A percentile compares a stretch with the other conserved stretches of the same genome.
phyloP scores from a whole-genome alignment of 2,888 invertebrate genomes.

The Sturmia bella region DNA sequence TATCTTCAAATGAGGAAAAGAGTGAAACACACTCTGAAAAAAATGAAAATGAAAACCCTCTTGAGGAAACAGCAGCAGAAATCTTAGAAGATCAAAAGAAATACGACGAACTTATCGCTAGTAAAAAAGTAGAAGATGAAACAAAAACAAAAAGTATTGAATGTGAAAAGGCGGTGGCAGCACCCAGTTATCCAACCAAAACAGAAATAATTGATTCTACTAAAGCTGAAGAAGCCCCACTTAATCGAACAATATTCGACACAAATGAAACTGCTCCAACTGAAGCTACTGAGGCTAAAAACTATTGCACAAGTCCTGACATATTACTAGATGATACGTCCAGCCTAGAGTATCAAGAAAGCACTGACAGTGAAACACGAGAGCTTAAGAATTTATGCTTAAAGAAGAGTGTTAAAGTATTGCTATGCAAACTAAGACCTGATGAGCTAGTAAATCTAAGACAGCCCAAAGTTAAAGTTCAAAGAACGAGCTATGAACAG shows the following conservation, averaged over 20 bases:
- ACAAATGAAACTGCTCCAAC: background rate
- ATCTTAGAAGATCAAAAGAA: background rate
- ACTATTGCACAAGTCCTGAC: background rate
- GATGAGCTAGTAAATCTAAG: constrained; percentile 64
- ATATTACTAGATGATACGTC: background rate
- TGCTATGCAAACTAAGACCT: constrained; percentile 35
- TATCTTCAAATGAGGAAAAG: constrained; percentile 1
- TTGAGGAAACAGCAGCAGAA: too few species aligned
- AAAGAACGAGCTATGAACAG: constrained; percentile 56
- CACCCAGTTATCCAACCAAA: background rate
- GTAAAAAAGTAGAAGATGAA: background rate
- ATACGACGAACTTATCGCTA: background rate
- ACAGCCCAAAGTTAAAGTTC: constrained; percentile 69
- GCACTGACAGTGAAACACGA: constrained; percentile 28
- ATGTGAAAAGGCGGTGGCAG: background rate
- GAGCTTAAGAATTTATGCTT: constrained; percentile 43
- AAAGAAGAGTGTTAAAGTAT: constrained; percentile 38
- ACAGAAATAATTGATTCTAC: background rate
- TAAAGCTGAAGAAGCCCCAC: background rate
- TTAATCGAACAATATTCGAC: background rate
- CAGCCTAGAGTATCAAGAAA: background rate
- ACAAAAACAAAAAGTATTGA: background rate
- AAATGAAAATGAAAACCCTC: too few species aligned
- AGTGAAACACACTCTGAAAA: background rate
- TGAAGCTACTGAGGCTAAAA: background rate